Conservation (phyloP, 2,797 vertebrate genomes). For the Sciurus carolinensis region DNA sequence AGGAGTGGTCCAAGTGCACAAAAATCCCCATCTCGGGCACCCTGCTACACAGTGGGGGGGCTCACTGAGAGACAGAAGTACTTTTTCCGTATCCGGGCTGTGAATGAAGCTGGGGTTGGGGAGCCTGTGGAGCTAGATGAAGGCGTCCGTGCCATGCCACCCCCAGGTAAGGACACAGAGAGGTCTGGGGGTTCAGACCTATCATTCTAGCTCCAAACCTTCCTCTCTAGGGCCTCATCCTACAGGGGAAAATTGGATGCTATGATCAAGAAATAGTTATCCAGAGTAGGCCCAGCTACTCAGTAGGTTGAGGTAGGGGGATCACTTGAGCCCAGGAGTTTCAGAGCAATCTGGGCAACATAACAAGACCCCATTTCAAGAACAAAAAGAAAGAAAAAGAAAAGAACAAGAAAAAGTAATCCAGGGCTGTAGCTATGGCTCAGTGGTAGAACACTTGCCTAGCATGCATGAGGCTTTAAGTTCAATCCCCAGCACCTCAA, state of each 20-base stretch:
- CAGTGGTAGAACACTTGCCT: background rate
- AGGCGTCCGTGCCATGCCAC: slow-evolving; percentile 86
- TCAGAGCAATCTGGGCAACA: background rate
- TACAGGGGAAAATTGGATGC: background rate
- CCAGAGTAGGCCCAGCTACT: background rate
- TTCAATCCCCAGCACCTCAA: no score
- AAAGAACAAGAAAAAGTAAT: background rate
- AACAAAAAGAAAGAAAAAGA: background rate
- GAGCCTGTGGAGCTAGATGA: slow-evolving; percentile 85
- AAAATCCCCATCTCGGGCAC: slow-evolving; percentile 87
- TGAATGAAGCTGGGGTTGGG: slow-evolving; percentile 88
- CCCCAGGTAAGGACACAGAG: slow-evolving; percentile 87
- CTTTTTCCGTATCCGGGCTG: slow-evolving; percentile 87
- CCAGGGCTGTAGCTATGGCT: background rate
- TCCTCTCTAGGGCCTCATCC: background rate
- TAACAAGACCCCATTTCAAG: background rate
- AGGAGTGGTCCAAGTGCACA: slow-evolving; percentile 88
- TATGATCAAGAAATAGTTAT: slow-evolving; percentile 36
- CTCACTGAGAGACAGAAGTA: slow-evolving; percentile 89
- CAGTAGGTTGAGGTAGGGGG: background rate
- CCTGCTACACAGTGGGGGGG: slow-evolving; percentile 85
- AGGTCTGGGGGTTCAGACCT: background rate
- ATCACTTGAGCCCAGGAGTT: background rate
- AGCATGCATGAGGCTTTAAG: background rate
- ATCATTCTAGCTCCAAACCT: background rate